Evolutionary conservation across 2,113 vertebrate genomes (phyloP), one percentile per base, ranked within the genome.

Genomic region (Trogon melanurus): DNA sequence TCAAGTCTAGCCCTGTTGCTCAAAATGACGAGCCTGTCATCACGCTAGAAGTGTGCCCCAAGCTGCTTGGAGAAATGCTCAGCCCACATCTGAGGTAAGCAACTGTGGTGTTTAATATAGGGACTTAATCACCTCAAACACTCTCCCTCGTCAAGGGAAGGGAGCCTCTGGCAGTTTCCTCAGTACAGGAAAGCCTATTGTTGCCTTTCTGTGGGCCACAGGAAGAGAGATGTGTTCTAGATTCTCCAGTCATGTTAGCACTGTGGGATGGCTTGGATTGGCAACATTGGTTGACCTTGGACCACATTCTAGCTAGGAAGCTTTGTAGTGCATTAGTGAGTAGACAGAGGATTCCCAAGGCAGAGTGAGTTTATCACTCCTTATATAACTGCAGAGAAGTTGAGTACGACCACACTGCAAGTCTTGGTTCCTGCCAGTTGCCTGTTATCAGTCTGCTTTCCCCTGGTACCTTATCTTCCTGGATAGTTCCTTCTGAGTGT

Each of bases 11-110:
- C 72, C 82, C 72, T 67, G 82, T 51, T 21, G 2, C 79, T 93
- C 47, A 71, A 38, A 60, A 51, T 74, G 90, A 66, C 0, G 5
- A 80, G 36, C 3, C 26, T 94, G 56, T 88, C 79, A 78, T 78
- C 72, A 45, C 0, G 0, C 34, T 29, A 9, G 47, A 82, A 51
- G 32, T 79, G 56, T 64, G 41, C 47, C 84, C 51, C 0, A 0
- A 61, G 62, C 48, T 1, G 0, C 66, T 71, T 27, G 13, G 19
- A 76, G 54, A 18, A 54, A 2, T 54, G 41, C 23, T 61, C 13
- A 76, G 23, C 58, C 45, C 58, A 66, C 64, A 36, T 36, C 56
- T 74, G 56, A 92, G 30, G 6, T 70, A 22, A 62, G 19, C 10
- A 60, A 9, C 30, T 41, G 21, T 7, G 0, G 13, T 72, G 34